A percentile compares a stretch with the other conserved stretches of the same genome.
These are phyloP conservation scores for Cynopterus brachyotis DNA, from an alignment of 2,113 vertebrate genomes.

Conservation along the genomic window DNA sequence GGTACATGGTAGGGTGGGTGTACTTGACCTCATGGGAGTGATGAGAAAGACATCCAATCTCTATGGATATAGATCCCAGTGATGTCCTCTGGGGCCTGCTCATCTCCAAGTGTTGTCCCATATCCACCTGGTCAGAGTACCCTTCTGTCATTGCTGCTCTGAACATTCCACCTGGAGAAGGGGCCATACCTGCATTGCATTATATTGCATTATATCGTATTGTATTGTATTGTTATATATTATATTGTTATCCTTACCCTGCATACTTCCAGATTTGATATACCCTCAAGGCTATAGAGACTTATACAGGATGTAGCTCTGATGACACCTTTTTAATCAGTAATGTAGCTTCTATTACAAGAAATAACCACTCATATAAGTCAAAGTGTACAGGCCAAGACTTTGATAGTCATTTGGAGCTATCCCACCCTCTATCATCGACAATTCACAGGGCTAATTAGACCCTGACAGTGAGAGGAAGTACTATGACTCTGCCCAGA, in stretches of 20 bases:
- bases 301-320: not conserved
- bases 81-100: not conserved
- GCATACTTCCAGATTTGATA: not conserved
- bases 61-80: fast-evolving
- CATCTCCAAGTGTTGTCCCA: not conserved
- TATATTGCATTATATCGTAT: not conserved
- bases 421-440: not conserved
- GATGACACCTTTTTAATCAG: not conserved
- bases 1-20: too few species aligned
- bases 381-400: not conserved
- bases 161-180: not conserved
- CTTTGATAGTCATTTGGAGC: not conserved
- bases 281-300: not conserved
- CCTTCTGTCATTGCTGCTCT: not conserved
- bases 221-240: too few species aligned
- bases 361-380: not conserved
- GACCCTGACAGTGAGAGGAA: not conserved
- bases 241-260: not conserved
- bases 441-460: not conserved
- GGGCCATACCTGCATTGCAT: too few species aligned
- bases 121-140: not conserved
- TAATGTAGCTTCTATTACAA: slow-evolving; percentile 4
- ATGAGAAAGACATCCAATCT: not conserved
- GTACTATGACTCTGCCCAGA: too few species aligned
- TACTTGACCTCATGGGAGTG: not conserved